These are phyloP conservation scores for Quiscalus mexicanus DNA, from an alignment of 2,113 vertebrate genomes.

Conservation along the genomic window DNA sequence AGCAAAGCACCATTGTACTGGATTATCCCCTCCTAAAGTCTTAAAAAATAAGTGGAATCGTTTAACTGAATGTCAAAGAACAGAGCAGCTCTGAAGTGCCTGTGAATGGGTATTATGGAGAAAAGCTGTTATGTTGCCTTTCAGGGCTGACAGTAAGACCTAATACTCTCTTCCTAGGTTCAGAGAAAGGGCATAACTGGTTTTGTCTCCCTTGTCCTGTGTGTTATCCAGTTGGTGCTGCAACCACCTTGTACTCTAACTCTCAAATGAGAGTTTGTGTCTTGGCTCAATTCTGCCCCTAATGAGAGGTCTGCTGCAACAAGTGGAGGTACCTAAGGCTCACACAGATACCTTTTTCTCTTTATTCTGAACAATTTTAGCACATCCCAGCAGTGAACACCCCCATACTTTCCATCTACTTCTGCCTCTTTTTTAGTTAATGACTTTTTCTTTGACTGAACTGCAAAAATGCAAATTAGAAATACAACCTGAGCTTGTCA, in stretches of 20 bases:
- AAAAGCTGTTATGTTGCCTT: neutral
- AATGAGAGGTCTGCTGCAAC: neutral
- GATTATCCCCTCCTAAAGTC: neutral
- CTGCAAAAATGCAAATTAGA: neutral
- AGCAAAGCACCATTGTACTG: neutral
- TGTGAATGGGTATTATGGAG: neutral
- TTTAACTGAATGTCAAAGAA: neutral
- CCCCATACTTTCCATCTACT: neutral
- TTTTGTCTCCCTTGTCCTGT: neutral
- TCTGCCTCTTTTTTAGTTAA: neutral
- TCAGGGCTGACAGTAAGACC: neutral
- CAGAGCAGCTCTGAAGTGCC: neutral
- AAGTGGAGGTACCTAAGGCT: neutral
- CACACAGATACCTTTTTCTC: neutral
- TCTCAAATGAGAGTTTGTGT: neutral
- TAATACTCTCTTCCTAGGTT: neutral
- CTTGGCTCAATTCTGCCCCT: neutral
- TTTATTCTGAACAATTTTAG: neutral
- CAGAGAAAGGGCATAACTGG: neutral
- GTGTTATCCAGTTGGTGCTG: neutral
- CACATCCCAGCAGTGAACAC: neutral
- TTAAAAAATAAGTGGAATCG: neutral
- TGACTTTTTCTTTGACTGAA: neutral
- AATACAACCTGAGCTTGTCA: neutral
- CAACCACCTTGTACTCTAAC: too few species aligned